phyloP scores from a whole-genome alignment of 2,797 vertebrate species.

The Garrulus glandarius region DNA sequence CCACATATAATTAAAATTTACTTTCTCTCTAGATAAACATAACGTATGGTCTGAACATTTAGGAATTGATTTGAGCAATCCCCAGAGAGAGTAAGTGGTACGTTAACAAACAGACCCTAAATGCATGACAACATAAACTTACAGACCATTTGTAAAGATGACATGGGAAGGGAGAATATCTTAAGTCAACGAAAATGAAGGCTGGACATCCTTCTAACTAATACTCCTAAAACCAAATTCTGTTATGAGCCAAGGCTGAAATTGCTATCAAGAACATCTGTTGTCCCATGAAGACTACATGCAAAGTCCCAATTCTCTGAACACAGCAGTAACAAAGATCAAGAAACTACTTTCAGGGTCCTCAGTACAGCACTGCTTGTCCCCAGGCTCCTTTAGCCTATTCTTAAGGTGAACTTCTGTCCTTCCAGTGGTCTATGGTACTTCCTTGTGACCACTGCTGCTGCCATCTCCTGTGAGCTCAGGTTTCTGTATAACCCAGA shows the following conservation, averaged over 20 bases:
- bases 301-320: not conserved
- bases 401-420: not conserved
- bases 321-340: not conserved
- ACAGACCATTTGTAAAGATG: not conserved
- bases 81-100: not conserved
- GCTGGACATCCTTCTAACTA: not conserved
- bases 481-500: not conserved
- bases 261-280: not conserved
- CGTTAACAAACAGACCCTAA: not conserved
- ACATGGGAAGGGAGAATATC: not conserved
- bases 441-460: not conserved
- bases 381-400: not conserved
- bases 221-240: not conserved
- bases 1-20: not conserved
- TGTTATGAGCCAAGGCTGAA: not conserved
- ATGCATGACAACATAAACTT: not conserved
- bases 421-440: not conserved
- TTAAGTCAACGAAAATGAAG: not conserved
- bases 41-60: not conserved
- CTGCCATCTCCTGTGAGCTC: not conserved
- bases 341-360: not conserved
- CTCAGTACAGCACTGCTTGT: not conserved
- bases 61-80: not conserved
- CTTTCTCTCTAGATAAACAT: not conserved
- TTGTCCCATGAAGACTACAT: not conserved